Evolutionary conservation across 35 echinoderm and acorn worm species (phyloP), one percentile per base, ranked within the genome.

Genomic region (Acanthaster planci): DNA sequence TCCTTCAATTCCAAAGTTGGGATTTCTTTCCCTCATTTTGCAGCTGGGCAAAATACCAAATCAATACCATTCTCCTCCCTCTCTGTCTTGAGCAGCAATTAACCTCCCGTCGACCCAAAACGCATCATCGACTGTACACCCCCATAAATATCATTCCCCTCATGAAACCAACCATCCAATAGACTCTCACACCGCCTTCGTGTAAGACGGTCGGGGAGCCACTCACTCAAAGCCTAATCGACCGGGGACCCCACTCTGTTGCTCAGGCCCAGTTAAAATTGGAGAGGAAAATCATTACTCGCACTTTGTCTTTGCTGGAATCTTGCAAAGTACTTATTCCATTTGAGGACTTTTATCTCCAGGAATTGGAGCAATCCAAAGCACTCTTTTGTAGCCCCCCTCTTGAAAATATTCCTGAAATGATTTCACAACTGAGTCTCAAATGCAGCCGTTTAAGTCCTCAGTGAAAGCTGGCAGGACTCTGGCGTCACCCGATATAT

Each of bases 61-160:
- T 72, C 64, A 72, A 72, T 72, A 72, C 64, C 64, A 72, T 26
- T 72, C 29, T 3, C 19, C 1, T 10, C 64, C 64, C 19, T 26
- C 10, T 27, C 64, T 34, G 34, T 72, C 64, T 72, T 34, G 64
- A 72, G 10, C 64, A 29, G 23, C 64, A 72, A 72, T 72, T 72
- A 72, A 72, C 64, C 64, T 72, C 34, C 64, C 22, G 30, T 72
- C 30, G 64, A 72, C 64, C 64, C 64, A 72, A 34, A 72, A 72
- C 64, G 7, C 64, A 30, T 21, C 64, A 34, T 35, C 29, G 64
- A 31, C 64, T 7, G 34, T 72, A 34, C 64, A 72, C 64, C 64
- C 64, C 34, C 26, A 14, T 72, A 12, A 31, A 31, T 72, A 21
- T 72, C 64, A 72, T 72, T 72, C 64, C 18, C 64, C 26, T 72